Base-by-base conservation (phyloP, 2,797 vertebrate genomes). In the Linurgus olivaceus region DNA sequence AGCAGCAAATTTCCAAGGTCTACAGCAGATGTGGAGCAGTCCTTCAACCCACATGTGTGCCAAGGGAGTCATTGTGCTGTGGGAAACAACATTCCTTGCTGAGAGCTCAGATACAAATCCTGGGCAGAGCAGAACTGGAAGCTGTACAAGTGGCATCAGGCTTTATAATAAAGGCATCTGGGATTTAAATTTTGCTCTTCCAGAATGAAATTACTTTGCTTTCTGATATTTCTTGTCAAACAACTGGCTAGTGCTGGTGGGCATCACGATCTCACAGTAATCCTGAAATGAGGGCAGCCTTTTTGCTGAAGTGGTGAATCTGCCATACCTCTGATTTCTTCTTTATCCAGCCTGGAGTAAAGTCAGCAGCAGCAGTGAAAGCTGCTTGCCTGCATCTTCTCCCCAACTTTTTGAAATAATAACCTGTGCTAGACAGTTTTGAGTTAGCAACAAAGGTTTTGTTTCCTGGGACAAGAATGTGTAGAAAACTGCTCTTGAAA, bases 401-500 rank as follows among this genome's bases (percentile, higher is more conserved):
- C 50, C 52, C 17, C 33, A 55, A 29, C 33, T 31, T 61, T 79
- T 61, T 28, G 47, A 88, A 86, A 65, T 48, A 18, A 70, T 84
- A 87, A 91, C 58, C 23, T 61, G 1, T 55, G 15, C 48, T 66
- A 51, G 38, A 57, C 58, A 90, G 29, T 48, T 90, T 55, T 24
- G 37, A 85, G 16, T 55, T 83, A 88, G 72, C 44, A 61, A 61
- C 26, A 55, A 84, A 73, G 45, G 9, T 92, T 89, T 83, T 86
- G 44, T 89, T 96, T 95, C 51, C 58, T 48, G 51, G 72, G 94
- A 90, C 42, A 84, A 62, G 71, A 83, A 59, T 26, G 38, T 38
- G 44, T 70, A 38, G 78, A 71, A 89, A 96, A 50, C 38, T 85
- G 70, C 66, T 61, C 48, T 89, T 85, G 74, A 94, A 71, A 91